Percentiles rank a stretch among this genome's conserved stretches.
Conservation (phyloP, 2,888 invertebrate genomes). For the Orchesella flavescens region DNA sequence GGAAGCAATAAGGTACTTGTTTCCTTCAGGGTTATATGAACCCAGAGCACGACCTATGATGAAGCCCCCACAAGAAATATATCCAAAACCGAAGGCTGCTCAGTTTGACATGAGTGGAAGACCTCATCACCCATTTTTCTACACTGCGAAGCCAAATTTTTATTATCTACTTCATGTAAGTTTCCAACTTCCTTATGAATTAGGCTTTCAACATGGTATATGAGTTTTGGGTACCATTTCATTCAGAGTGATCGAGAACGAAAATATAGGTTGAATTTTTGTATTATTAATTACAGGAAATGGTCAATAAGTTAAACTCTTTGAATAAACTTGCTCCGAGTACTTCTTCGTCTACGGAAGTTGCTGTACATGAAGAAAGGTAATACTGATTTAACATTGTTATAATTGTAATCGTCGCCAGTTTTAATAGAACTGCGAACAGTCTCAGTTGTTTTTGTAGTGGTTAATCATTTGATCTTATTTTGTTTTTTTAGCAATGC, state of each 20-base stretch:
- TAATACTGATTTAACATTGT: constrained; percentile 29
- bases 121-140: constrained; percentile 93
- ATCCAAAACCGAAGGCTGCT: constrained; percentile 87
- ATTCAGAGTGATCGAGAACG: too few relatives aligned
- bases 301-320: constrained; percentile 81
- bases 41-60: constrained; percentile 89
- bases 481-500: constrained; percentile 58
- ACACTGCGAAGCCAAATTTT: constrained; percentile 90
- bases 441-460: too few relatives aligned
- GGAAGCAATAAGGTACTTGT: constrained; percentile 93
- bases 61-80: constrained; percentile 91
- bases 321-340: constrained; percentile 76
- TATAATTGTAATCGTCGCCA: too few relatives aligned
- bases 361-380: background rate
- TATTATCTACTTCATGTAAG: constrained; percentile 86
- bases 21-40: constrained; percentile 94
- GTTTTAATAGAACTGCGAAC: too few relatives aligned
- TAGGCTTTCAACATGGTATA: too few relatives aligned
- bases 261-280: too few relatives aligned
- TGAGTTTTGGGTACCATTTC: too few relatives aligned
- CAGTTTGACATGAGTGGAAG: constrained; percentile 93
- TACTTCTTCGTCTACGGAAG: background rate
- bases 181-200: background rate
- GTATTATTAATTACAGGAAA: constrained; percentile 77
- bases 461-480: too few relatives aligned